Percentiles rank a stretch among this genome's conserved stretches.
phyloP scores from a whole-genome alignment of 2,797 vertebrate species.

The Odontamblyopus rebecca region DNA sequence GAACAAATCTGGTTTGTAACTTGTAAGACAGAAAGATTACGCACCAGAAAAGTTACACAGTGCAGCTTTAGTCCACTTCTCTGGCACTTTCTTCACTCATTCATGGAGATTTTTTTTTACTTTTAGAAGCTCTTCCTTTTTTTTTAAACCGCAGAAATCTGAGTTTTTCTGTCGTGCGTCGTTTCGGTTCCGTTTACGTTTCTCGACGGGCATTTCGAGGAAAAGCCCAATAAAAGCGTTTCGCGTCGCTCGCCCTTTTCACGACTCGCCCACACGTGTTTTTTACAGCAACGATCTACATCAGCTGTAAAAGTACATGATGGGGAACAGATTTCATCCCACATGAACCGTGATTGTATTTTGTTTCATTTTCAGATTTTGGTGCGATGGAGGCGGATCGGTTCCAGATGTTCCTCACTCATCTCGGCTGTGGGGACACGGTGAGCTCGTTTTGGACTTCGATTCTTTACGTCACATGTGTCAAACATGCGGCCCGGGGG shows the following conservation, averaged over 20 bases:
- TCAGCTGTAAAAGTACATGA: neutral
- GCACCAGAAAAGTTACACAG: no score
- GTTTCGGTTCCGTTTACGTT: neutral
- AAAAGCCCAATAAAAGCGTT: neutral
- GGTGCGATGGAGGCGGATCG: slow-evolving; percentile 23
- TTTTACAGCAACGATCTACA: slow-evolving; percentile 1
- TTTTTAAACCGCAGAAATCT: no score
- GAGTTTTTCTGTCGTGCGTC: slow-evolving; percentile 38
- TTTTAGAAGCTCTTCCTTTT: no score
- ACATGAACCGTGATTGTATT: slow-evolving; percentile 46
- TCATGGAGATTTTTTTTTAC: no score
- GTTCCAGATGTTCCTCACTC: slow-evolving; percentile 30
- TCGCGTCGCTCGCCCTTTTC: neutral
- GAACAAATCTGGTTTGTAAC: no score
- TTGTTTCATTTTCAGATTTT: slow-evolving; percentile 46
- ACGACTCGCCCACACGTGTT: slow-evolving; percentile 1
- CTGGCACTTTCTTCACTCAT: no score
- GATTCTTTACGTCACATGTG: slow-evolving; percentile 54
- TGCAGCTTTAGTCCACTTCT: no score
- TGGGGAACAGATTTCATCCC: slow-evolving; percentile 7
- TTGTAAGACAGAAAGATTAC: no score
- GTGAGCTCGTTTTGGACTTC: slow-evolving; percentile 51
- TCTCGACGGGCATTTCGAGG: neutral
- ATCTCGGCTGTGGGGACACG: slow-evolving; percentile 21
- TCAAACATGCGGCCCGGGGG: no score